phyloP scores from a whole-genome alignment of 2,113 vertebrate genomes.

The Trematomus loennbergii region DNA sequence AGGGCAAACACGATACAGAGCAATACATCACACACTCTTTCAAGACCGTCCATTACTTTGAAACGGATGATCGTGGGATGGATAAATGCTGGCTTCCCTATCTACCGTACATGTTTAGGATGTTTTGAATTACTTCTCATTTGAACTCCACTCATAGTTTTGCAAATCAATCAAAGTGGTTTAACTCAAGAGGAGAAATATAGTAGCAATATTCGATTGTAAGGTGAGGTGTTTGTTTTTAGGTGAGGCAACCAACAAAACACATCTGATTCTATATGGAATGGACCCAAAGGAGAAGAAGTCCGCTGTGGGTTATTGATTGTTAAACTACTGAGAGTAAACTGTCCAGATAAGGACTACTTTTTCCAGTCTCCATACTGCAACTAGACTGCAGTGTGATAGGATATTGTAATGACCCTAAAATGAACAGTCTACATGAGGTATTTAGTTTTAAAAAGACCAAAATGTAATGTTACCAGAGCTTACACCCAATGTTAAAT shows the following conservation, averaged over 20 bases:
- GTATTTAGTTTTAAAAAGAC: conserved; percentile 21
- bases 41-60: conserved; percentile 37
- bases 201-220: conserved; percentile 18
- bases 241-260: conserved; percentile 51
- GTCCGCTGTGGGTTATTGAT: conserved; percentile 64
- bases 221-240: conserved; percentile 23
- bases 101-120: conserved; percentile 4
- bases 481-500: conserved; percentile 27
- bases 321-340: conserved; percentile 40
- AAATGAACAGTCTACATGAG: conserved; percentile 1
- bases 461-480: conserved; percentile 26
- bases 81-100: conserved; percentile 7
- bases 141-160: conserved; percentile 22
- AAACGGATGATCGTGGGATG: conserved; percentile 27
- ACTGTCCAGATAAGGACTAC: conserved; percentile 23
- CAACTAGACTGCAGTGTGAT: conserved; percentile 16
- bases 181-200: conserved; percentile 9
- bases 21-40: conserved; percentile 42
- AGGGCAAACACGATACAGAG: conserved; percentile 67
- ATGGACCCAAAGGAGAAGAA: conserved; percentile 49
- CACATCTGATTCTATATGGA: conserved; percentile 53
- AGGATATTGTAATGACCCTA: conserved; percentile 22
- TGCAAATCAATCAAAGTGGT: conserved; percentile 6
- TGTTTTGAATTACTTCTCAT: conserved; percentile 14
- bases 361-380: conserved; percentile 17